phyloP scores from a whole-genome alignment of 2,888 invertebrate species.

The Chironomus tentans region DNA sequence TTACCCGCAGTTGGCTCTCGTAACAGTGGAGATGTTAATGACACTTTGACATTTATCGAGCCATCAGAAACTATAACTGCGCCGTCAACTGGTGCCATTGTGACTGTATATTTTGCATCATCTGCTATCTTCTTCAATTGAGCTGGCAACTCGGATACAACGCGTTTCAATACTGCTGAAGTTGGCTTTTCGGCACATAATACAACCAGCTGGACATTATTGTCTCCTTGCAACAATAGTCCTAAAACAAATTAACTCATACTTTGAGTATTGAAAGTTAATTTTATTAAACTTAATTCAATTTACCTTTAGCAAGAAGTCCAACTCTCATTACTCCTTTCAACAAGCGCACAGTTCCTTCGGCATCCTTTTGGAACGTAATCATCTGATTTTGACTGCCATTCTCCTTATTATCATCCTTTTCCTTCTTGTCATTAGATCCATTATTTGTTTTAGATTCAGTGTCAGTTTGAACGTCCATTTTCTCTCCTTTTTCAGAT shows the following conservation, averaged over 20 bases:
- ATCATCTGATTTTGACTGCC: conserved; percentile 69
- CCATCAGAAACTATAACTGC: conserved; percentile 76
- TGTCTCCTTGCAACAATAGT: conserved; percentile 80
- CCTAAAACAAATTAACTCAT: conserved; percentile 48
- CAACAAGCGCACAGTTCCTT: conserved; percentile 60
- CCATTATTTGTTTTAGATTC: conserved; percentile 24
- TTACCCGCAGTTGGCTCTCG: conserved; percentile 54
- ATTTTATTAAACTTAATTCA: too few relatives aligned
- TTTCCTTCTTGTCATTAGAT: conserved; percentile 31
- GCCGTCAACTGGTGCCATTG: conserved; percentile 74
- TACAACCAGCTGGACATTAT: conserved; percentile 83
- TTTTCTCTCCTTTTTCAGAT: conserved; percentile 31
- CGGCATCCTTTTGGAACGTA: conserved; percentile 60
- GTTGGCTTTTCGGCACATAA: conserved; percentile 94
- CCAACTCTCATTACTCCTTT: conserved; percentile 97
- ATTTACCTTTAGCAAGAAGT: conserved; percentile 60
- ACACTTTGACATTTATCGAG: conserved; percentile 70
- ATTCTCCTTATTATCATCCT: conserved; percentile 44
- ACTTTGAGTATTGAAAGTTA: too few relatives aligned
- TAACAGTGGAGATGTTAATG: conserved; percentile 87
- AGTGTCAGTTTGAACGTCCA: not conserved
- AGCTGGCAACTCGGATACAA: conserved; percentile 72
- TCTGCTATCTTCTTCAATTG: conserved; percentile 65
- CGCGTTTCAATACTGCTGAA: conserved; percentile 72
- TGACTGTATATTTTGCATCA: conserved; percentile 73